Conservation (phyloP, 2,888 invertebrate genomes). For the Blastobasis adustella region DNA sequence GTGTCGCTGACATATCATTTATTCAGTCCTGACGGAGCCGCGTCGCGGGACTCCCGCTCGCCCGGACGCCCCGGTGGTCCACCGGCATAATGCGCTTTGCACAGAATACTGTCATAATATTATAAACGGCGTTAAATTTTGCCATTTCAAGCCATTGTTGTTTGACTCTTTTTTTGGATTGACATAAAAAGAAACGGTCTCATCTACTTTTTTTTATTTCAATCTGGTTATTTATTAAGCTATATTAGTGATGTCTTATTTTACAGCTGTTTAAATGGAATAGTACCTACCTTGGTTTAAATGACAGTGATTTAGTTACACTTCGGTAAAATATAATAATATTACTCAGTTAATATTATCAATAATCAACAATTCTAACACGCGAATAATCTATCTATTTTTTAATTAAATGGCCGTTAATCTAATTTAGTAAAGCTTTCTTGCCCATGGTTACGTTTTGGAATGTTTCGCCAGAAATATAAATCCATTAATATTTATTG, state of each 20-base stretch:
- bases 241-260: no score
- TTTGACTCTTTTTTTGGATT: slow-evolving; percentile 19
- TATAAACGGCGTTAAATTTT: slow-evolving; percentile 45
- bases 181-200: background rate
- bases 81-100: slow-evolving; percentile 20
- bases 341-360: no score
- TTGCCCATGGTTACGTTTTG: slow-evolving; percentile 1
- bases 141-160: slow-evolving; percentile 23
- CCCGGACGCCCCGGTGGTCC: slow-evolving; percentile 49
- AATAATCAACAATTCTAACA: no score
- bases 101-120: slow-evolving; percentile 55
- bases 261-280: no score
- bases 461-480: slow-evolving; percentile 5
- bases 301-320: no score
- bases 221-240: no score
- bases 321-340: no score
- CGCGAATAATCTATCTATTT: no score
- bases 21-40: slow-evolving; percentile 42
- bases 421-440: background rate
- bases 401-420: no score
- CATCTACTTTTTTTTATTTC: no score
- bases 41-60: background rate
- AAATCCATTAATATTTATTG: slow-evolving; percentile 5
- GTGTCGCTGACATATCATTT: slow-evolving; percentile 61
- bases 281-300: no score